A percentile compares a stretch with the other conserved stretches of the same genome.
Conservation (phyloP, 1,140 invertebrate genomes). For the Odontomachus brunneus region DNA sequence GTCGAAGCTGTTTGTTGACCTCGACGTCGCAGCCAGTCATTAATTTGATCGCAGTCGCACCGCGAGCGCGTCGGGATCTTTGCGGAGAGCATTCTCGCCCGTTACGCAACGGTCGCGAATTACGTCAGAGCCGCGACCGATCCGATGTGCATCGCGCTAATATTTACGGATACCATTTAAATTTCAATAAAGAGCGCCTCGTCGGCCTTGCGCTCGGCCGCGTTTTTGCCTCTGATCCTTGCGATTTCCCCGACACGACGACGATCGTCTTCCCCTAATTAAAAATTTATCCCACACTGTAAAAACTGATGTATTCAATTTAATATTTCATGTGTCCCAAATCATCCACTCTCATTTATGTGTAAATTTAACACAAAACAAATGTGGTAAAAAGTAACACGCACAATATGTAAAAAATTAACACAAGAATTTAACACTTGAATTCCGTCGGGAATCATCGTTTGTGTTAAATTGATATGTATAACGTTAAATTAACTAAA, state of each 20-base stretch:
- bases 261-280: too few relatives aligned
- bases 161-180: conserved; percentile 37
- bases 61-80: conserved; percentile 21
- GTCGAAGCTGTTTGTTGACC: conserved; percentile 50
- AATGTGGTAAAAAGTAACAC: too few relatives aligned
- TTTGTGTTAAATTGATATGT: too few relatives aligned
- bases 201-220: not conserved
- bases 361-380: too few relatives aligned
- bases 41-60: conserved; percentile 42
- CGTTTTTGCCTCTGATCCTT: not conserved
- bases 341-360: too few relatives aligned
- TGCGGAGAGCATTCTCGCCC: conserved; percentile 38
- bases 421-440: too few relatives aligned
- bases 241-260: conserved; percentile 4
- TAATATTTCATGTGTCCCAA: too few relatives aligned
- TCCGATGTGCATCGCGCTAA: conserved; percentile 21
- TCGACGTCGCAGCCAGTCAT: conserved; percentile 36
- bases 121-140: conserved; percentile 35
- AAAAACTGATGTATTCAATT: too few relatives aligned
- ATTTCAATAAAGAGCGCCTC: conserved; percentile 45
- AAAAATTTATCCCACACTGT: too few relatives aligned
- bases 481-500: too few relatives aligned
- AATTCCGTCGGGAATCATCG: too few relatives aligned
- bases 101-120: conserved; percentile 41
- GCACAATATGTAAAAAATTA: too few relatives aligned